Evolutionary conservation across 2,113 vertebrate species (phyloP).

Genomic region (Chelonoidis abingdonii): DNA sequence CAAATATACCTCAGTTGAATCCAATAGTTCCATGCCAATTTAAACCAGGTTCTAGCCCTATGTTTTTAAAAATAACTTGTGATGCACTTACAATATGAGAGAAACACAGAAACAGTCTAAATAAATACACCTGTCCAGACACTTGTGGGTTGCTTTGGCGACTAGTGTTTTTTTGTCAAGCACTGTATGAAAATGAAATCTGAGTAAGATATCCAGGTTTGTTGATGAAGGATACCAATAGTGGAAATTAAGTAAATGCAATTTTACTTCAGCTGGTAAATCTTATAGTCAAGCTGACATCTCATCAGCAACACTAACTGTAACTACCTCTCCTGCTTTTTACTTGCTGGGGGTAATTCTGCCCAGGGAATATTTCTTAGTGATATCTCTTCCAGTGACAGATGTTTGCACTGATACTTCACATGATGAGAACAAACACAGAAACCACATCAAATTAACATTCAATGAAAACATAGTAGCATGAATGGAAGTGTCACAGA

Average conservation of each 20-base stretch:
- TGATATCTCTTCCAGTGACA: conserved; percentile 21
- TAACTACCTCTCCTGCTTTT: conserved; percentile 5
- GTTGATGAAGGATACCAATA: not conserved
- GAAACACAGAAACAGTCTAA: conserved; percentile 14
- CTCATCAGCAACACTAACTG: conserved; percentile 14
- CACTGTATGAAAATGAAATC: conserved; percentile 29
- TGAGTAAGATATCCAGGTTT: conserved; percentile 35
- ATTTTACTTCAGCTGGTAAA: conserved; percentile 24
- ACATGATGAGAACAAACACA: conserved; percentile 38
- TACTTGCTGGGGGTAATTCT: conserved; percentile 18
- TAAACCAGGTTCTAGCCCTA: not conserved
- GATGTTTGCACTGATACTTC: conserved; percentile 38
- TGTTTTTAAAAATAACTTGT: not conserved
- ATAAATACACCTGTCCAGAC: conserved; percentile 34
- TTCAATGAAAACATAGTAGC: conserved; percentile 25
- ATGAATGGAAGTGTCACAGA: not conserved
- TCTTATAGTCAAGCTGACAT: conserved; percentile 44
- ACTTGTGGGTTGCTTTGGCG: conserved; percentile 46
- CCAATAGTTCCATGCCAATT: not conserved
- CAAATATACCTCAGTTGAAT: not conserved
- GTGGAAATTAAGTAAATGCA: conserved; percentile 49
- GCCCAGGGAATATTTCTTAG: not conserved
- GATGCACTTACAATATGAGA: not conserved
- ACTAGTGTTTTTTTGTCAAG: conserved; percentile 11
- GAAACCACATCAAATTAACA: not conserved